phyloP scores from a whole-genome alignment of 2,888 invertebrate species.

The Idaea biselata region DNA sequence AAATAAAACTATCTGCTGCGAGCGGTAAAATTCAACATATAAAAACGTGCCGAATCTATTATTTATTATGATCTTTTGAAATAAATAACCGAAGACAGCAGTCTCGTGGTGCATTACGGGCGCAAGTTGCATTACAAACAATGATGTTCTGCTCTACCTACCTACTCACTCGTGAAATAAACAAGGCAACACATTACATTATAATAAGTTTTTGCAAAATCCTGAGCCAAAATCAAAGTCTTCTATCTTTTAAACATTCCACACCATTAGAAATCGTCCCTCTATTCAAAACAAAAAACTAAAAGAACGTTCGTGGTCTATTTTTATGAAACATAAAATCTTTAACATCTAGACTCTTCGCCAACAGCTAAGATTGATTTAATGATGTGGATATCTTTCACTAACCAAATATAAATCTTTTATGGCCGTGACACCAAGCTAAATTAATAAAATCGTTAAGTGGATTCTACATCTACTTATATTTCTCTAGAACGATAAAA shows the following conservation, averaged over 20 bases:
- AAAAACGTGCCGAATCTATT: too few species aligned
- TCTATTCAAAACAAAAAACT: not conserved
- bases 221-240: too few species aligned
- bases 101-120: too few species aligned
- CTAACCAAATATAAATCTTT: not conserved
- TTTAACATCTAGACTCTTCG: not conserved
- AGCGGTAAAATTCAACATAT: too few species aligned
- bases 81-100: too few species aligned
- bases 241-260: not conserved
- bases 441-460: not conserved
- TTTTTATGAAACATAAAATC: not conserved
- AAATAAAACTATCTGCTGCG: too few species aligned
- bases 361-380: not conserved
- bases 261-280: not conserved
- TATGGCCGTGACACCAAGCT: not conserved
- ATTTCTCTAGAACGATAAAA: constrained; percentile 18
- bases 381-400: not conserved
- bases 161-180: too few species aligned
- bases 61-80: too few species aligned
- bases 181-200: too few species aligned
- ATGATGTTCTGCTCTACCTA: too few species aligned
- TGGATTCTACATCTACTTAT: constrained; percentile 4
- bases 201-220: too few species aligned
- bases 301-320: not conserved
- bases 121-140: too few species aligned